Conservation (phyloP, 2,113 vertebrate species). For the Climacteris rufus region DNA sequence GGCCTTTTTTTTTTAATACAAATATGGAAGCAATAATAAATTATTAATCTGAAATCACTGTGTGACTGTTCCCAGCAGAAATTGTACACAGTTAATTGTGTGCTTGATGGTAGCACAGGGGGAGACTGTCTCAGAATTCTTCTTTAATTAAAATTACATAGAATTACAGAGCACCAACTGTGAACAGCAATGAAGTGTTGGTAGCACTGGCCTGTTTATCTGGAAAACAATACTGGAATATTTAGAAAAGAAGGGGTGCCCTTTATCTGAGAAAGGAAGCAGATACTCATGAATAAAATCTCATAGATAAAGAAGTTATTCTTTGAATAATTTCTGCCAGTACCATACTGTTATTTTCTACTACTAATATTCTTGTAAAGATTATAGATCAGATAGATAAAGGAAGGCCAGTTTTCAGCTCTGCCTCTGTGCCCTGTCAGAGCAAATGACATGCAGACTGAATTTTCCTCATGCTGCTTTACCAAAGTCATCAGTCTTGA, state of each 20-base stretch:
- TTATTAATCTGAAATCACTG: slow-evolving; percentile 77
- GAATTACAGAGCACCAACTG: slow-evolving; percentile 78
- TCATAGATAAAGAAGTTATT: neutral
- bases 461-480: neutral
- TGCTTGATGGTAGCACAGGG: slow-evolving; percentile 76
- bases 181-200: slow-evolving; percentile 75
- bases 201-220: slow-evolving; percentile 65
- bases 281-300: neutral
- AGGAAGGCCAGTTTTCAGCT: neutral
- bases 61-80: slow-evolving; percentile 76
- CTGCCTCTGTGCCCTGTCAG: neutral
- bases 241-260: neutral
- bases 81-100: slow-evolving; percentile 77
- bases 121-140: slow-evolving; percentile 77
- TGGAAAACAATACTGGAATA: slow-evolving; percentile 48
- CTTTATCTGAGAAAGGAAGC: neutral
- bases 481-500: neutral
- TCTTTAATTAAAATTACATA: slow-evolving; percentile 87
- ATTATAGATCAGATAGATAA: neutral
- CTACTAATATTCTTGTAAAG: neutral
- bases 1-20: neutral
- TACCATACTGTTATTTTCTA: neutral
- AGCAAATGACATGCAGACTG: neutral
- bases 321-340: neutral
- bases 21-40: slow-evolving; percentile 73